Conservation (phyloP, 2,113 vertebrate genomes). For the Ovis aries region ARS-UI_Ramb_v3.0 NC_056080.1:61988001-61988500, state of each 20-base stretch:
- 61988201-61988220: fast-evolving
- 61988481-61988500: neutral
- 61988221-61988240: neutral
- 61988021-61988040: neutral
- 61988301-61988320: slow-evolving; percentile 42
- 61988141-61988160: neutral
- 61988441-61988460: neutral
- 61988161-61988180: neutral
- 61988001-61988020: slow-evolving; percentile 56
- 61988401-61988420: neutral
- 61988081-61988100: neutral
- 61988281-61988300: neutral
- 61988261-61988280: fast-evolving
- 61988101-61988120: neutral
- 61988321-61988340: neutral
- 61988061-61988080: neutral
- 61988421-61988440: neutral
- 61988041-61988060: neutral
- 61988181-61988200: neutral
- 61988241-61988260: neutral
- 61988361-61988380: neutral
- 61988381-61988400: neutral
- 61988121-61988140: neutral
- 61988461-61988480: neutral
- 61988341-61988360: neutral